These are phyloP conservation scores for Coregonus clupeaformis DNA, from an alignment of 2,113 vertebrate genomes.

Conservation along the genomic window DNA sequence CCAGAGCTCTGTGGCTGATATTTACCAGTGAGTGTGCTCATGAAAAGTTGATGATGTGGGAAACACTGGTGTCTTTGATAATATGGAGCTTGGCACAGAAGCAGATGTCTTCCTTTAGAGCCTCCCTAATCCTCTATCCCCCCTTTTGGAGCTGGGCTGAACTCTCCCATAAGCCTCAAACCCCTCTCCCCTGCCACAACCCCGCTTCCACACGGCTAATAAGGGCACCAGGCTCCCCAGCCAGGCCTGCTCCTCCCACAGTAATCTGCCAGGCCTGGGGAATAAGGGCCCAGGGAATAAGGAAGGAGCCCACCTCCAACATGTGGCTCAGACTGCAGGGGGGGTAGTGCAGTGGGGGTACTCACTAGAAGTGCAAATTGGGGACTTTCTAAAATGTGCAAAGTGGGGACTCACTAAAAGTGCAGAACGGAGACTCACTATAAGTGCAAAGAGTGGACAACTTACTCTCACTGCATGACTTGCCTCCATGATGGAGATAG, in stretches of 20 bases:
- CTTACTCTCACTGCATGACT: too few relatives aligned
- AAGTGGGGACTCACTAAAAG: neutral
- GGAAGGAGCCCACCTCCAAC: conserved; percentile 59
- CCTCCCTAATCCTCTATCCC: conserved; percentile 72
- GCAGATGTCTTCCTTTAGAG: conserved; percentile 79
- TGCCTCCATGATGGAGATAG: too few relatives aligned
- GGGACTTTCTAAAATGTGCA: conserved; percentile 1
- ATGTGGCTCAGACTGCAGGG: conserved; percentile 49
- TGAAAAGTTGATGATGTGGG: conserved; percentile 80
- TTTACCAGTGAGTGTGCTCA: conserved; percentile 75
- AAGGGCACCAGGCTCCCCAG: conserved; percentile 61
- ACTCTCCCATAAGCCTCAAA: conserved; percentile 62
- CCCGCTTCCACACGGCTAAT: conserved; percentile 60
- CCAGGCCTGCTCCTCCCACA: conserved; percentile 68
- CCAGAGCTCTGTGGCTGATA: conserved; percentile 63
- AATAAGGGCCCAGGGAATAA: conserved; percentile 40
- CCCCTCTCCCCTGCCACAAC: conserved; percentile 47
- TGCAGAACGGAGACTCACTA: too few relatives aligned
- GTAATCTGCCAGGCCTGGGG: conserved; percentile 68
- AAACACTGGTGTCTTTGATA: conserved; percentile 77
- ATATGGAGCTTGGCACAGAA: conserved; percentile 70
- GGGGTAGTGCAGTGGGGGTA: conserved; percentile 29
- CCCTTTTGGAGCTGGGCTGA: conserved; percentile 68
- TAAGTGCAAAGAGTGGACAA: too few relatives aligned
- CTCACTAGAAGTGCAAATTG: too few relatives aligned